These are phyloP conservation scores for Clarias fuscus DNA, from an alignment of 2,797 vertebrate species.

Conservation along the genomic window DNA sequence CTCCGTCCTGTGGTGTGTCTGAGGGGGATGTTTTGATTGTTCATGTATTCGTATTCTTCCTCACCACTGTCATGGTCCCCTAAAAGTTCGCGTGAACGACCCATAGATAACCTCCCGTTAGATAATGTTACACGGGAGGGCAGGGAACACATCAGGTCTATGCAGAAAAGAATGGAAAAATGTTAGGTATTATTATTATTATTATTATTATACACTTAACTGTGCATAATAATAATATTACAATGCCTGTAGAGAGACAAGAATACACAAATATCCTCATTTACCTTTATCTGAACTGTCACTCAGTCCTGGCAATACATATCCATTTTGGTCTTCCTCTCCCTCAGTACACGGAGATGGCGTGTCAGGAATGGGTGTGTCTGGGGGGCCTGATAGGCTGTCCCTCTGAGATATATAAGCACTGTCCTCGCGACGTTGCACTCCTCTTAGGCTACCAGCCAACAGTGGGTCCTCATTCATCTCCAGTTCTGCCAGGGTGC, in stretches of 20 bases:
- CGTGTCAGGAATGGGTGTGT: slow-evolving; percentile 67
- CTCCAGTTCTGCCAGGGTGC: slow-evolving; percentile 79
- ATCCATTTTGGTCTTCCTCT: slow-evolving; percentile 88
- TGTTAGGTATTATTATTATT: background rate
- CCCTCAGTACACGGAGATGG: slow-evolving; percentile 69
- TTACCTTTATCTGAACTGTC: slow-evolving; percentile 77
- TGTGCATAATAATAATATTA: background rate
- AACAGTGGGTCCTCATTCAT: slow-evolving; percentile 77
- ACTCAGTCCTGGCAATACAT: slow-evolving; percentile 82
- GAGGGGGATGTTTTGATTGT: slow-evolving; percentile 68
- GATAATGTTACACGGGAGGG: slow-evolving; percentile 51
- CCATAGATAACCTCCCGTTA: slow-evolving; percentile 59
- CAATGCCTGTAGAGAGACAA: background rate
- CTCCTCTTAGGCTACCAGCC: slow-evolving; percentile 74
- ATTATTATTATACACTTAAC: background rate
- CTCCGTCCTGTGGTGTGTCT: slow-evolving; percentile 49
- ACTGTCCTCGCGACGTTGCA: slow-evolving; percentile 82
- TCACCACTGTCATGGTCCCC: slow-evolving; percentile 60
- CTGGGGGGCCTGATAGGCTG: slow-evolving; percentile 78
- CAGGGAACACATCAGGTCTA: slow-evolving; percentile 67
- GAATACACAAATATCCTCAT: background rate
- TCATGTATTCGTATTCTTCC: slow-evolving; percentile 82
- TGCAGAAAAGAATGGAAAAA: slow-evolving; percentile 19
- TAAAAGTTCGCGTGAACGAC: slow-evolving; percentile 58
- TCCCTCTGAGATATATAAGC: slow-evolving; percentile 89